Evolutionary conservation across 2,113 vertebrate species (phyloP), one percentile per base, ranked within the genome.

Genomic region (Sceloporus undulatus): DNA sequence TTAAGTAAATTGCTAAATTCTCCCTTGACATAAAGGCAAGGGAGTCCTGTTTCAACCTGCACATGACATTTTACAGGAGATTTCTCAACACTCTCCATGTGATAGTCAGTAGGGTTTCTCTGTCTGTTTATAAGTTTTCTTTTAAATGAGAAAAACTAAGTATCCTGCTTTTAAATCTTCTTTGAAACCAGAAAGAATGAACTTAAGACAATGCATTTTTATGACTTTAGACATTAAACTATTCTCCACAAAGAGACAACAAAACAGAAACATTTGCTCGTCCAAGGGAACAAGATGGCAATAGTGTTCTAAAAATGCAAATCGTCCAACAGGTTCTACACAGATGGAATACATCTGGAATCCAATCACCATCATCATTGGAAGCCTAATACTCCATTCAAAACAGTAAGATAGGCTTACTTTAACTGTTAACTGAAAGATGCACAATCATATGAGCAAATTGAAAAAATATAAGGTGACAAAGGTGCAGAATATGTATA

Each of bases 281-380:
- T n/a, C 82, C 34, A 74, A 74, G 21, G 73, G n/a, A 56, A n/a
- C 18, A 21, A 73, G 42, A 34, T 38, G 23, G 29, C 87, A 82
- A 14, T 85, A 83, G 42, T 80, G 84, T 79, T 87, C 25, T 73
- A 90, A 54, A 62, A 89, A 68, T 86, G 84, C 66, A 21, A 93
- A 42, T 73, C 86, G 90, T 89, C 74, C 40, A 62, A 86, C 89
- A 88, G 89, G 56, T 80, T 54, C 74, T 78, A 13, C 52, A 27
- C 21, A 78, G 40, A 52, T 11, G 25, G 48, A 77, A 84, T 59
- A 79, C 79, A 86, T 71, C 75, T 89, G 82, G 56, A 78, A 90
- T 85, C 29, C 3, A 16, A 77, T 34, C 38, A 59, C 14, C 77
- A 81, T 25, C 62, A 77, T 84, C 29, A 88, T 78, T 23, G 40